Evolutionary conservation across 2,113 vertebrate species (phyloP).

Genomic region (Dunckerocampus dactyliophorus): DNA sequence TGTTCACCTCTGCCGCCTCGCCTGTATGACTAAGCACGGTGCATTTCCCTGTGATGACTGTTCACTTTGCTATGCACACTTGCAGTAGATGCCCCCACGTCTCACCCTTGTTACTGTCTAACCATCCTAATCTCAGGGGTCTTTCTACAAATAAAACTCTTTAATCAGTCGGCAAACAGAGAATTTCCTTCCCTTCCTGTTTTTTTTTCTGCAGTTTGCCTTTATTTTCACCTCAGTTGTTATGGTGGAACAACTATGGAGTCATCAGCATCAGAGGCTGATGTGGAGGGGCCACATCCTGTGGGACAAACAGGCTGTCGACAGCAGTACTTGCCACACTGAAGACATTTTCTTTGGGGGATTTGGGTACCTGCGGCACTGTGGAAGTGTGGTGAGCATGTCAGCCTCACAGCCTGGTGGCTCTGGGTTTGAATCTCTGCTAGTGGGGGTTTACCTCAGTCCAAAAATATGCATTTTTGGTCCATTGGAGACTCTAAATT

Average conservation of each 20-base stretch:
- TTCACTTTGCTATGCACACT: constrained; percentile 7
- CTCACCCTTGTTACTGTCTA: constrained; percentile 24
- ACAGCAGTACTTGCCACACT: background rate
- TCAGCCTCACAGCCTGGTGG: too few relatives aligned
- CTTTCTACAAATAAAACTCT: constrained; percentile 20
- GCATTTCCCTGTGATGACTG: constrained; percentile 10
- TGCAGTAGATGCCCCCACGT: constrained; percentile 29
- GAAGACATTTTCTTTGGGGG: too few relatives aligned
- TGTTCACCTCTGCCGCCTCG: background rate
- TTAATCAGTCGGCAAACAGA: constrained; percentile 28
- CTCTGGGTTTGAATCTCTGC: too few relatives aligned
- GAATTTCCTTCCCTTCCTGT: constrained; percentile 24
- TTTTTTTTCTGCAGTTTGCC: constrained; percentile 21
- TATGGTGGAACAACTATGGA: constrained; percentile 15
- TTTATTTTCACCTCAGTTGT: constrained; percentile 18
- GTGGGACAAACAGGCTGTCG: constrained; percentile 1
- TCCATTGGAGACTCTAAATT: too few relatives aligned
- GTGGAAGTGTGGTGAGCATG: too few relatives aligned
- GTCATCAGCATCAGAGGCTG: constrained; percentile 16
- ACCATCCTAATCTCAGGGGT: constrained; percentile 20
- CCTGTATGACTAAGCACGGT: constrained; percentile 33
- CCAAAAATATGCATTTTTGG: too few relatives aligned
- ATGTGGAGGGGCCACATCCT: constrained; percentile 28
- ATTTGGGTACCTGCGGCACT: too few relatives aligned
- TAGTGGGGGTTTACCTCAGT: too few relatives aligned